Conservation (phyloP, 2,797 vertebrate genomes). For the Coluber constrictor region DNA sequence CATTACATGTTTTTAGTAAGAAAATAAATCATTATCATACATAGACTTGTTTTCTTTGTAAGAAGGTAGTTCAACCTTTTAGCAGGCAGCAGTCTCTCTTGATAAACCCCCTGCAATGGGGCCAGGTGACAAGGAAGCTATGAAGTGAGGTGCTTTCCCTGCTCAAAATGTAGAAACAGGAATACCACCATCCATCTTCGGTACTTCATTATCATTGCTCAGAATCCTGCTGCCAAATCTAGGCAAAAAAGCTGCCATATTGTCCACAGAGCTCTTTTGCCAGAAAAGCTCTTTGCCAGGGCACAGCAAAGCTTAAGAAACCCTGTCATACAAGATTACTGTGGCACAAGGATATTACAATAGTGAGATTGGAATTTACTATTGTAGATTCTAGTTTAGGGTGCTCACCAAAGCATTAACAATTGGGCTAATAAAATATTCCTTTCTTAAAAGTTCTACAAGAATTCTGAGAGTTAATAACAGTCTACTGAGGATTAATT, state of each 20-base stretch:
- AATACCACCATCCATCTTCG: neutral
- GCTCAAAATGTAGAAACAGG: neutral
- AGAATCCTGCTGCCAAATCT: neutral
- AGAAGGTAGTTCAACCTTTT: neutral
- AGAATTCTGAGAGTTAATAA: neutral
- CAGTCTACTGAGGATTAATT: neutral
- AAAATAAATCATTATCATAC: neutral
- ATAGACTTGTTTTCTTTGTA: neutral
- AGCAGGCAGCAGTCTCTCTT: neutral
- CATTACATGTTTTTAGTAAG: neutral
- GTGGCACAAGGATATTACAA: neutral
- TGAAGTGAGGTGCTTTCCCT: neutral
- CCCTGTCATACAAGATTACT: neutral
- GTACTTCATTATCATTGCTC: neutral
- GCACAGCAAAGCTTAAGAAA: neutral
- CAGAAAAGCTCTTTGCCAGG: neutral
- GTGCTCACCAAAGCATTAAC: neutral
- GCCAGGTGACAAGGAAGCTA: neutral
- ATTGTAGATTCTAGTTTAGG: neutral
- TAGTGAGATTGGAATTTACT: neutral
- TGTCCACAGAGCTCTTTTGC: neutral
- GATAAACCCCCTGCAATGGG: neutral
- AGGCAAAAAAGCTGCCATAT: neutral
- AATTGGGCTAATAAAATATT: neutral
- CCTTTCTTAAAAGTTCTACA: neutral